These are phyloP conservation scores for Agelastica alni DNA, from an alignment of 2,888 invertebrate genomes.

Conservation along the genomic window DNA sequence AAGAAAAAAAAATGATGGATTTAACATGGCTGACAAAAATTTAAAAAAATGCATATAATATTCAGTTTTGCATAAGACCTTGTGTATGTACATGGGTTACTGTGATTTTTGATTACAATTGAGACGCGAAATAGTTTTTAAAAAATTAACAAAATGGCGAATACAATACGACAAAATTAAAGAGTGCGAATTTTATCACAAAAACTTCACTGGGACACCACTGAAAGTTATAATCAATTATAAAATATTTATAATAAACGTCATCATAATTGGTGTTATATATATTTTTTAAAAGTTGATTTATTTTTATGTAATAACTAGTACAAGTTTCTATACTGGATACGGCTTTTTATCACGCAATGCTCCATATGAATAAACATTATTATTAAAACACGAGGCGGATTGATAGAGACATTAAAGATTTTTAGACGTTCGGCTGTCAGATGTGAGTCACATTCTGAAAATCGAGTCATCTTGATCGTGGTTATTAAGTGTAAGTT, in stretches of 20 bases:
- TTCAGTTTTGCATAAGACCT: no score
- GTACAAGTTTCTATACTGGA: conserved; percentile 23
- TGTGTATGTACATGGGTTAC: no score
- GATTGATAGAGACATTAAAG: conserved; percentile 23
- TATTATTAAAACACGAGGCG: conserved; percentile 12
- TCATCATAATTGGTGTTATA: conserved; percentile 27
- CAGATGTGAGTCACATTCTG: background rate
- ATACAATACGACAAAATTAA: no score
- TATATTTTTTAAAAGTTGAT: conserved; percentile 25
- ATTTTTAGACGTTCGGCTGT: background rate
- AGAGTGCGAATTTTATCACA: no score
- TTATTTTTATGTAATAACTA: conserved; percentile 27
- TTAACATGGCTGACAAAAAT: no score
- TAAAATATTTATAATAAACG: conserved; percentile 24
- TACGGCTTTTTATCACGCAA: conserved; percentile 21
- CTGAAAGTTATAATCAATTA: conserved; percentile 15
- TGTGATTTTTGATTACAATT: no score
- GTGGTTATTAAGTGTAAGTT: no score
- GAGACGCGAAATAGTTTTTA: no score
- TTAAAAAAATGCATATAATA: no score
- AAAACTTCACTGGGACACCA: background rate
- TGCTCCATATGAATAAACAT: conserved; percentile 8
- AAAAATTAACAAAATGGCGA: no score
- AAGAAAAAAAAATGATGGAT: no score
- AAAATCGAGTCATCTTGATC: no score